A percentile compares a stretch with the other conserved stretches of the same genome.
Conservation (phyloP, 2,113 vertebrate genomes). For the Zosterops hypoxanthus region DNA sequence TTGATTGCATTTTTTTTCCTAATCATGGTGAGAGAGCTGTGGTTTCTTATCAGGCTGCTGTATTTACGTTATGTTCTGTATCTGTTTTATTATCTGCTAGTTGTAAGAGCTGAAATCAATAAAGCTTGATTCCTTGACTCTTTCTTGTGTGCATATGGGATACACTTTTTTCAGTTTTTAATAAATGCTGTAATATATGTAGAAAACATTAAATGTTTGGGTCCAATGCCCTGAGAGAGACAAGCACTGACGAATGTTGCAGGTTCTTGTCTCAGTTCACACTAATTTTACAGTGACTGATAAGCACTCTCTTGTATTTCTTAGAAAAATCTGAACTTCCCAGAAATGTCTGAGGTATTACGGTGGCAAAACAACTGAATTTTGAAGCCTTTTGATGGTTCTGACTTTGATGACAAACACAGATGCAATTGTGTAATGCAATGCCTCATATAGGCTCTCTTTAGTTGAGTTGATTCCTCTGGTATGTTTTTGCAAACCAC, state of each 20-base stretch:
- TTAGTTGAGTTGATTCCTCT: neutral
- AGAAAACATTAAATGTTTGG: neutral
- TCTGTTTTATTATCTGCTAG: neutral
- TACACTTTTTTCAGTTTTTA: neutral
- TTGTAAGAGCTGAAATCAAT: neutral
- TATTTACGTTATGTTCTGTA: neutral
- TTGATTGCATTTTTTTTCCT: neutral
- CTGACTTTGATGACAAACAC: constrained; percentile 10
- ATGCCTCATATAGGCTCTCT: neutral
- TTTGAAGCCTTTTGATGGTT: constrained; percentile 3
- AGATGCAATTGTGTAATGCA: neutral
- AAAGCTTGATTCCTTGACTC: neutral
- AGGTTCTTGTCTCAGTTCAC: neutral
- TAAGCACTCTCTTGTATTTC: constrained; percentile 7
- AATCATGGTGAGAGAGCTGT: neutral
- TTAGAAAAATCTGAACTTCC: constrained; percentile 28
- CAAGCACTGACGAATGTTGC: neutral
- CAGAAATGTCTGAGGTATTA: constrained; percentile 24
- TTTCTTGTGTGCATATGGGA: neutral
- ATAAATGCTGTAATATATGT: neutral
- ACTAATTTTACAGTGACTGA: neutral
- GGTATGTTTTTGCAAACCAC: neutral
- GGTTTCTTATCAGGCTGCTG: neutral
- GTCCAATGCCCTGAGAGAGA: neutral
- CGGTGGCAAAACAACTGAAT: neutral